These are phyloP conservation scores for Lithobates pipiens DNA, from an alignment of 2,797 vertebrate species.

Conservation along the genomic window DNA sequence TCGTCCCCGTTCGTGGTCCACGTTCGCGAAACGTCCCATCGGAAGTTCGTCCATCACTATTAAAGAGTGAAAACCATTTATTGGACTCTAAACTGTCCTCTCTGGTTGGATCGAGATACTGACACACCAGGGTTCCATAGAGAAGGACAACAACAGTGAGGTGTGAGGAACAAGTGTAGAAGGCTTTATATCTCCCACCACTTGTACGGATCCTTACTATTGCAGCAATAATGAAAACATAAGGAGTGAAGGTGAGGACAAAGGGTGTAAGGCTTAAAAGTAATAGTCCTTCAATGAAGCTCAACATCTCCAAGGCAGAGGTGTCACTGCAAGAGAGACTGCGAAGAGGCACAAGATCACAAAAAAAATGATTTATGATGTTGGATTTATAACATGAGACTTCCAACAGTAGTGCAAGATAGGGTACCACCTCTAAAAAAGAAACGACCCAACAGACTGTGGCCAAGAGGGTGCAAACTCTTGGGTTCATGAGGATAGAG, in stretches of 20 bases:
- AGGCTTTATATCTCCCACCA: constrained; percentile 24
- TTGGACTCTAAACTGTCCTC: constrained; percentile 23
- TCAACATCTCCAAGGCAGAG: constrained; percentile 32
- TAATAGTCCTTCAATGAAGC: constrained; percentile 33
- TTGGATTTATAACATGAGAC: constrained; percentile 42
- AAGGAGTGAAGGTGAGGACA: constrained; percentile 21
- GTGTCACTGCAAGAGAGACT: constrained; percentile 42
- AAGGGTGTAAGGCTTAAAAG: constrained; percentile 26
- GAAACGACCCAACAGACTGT: constrained; percentile 8
- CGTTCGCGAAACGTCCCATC: too few relatives aligned
- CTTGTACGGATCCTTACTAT: constrained; percentile 31
- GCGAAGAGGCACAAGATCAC: constrained; percentile 31
- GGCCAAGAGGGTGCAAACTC: constrained; percentile 8
- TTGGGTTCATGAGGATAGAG: constrained; percentile 3
- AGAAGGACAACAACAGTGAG: constrained; percentile 17
- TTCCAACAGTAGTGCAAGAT: not conserved
- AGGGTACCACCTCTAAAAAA: constrained; percentile 16
- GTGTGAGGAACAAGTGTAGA: constrained; percentile 38
- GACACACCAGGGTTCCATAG: constrained; percentile 20
- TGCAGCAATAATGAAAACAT: constrained; percentile 30
- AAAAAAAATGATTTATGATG: constrained; percentile 41
- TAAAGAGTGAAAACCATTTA: constrained; percentile 39
- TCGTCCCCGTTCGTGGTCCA: too few relatives aligned
- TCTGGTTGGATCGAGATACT: constrained; percentile 21
- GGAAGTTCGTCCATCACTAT: too few relatives aligned